phyloP scores from a whole-genome alignment of 2,113 vertebrate genomes.

The Phalacrocorax aristotelis region DNA sequence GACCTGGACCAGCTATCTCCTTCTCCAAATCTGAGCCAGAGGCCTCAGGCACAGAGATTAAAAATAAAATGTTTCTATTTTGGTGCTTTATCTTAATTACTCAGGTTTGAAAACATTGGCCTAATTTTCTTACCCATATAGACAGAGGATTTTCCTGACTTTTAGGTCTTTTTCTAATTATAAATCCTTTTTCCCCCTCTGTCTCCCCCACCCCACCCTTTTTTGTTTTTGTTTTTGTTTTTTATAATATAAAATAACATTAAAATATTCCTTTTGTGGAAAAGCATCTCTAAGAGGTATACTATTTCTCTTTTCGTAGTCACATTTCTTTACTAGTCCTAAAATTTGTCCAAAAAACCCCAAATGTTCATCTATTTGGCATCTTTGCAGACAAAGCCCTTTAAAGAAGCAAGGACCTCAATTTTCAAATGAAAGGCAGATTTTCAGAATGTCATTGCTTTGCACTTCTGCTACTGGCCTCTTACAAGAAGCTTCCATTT shows the following conservation, averaged over 20 bases:
- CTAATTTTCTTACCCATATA: background rate
- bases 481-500: background rate
- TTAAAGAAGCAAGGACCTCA: background rate
- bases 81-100: background rate
- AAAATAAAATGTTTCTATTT: background rate
- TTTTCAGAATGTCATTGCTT: background rate
- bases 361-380: background rate
- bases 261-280: background rate
- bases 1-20: background rate
- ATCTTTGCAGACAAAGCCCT: background rate
- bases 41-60: background rate
- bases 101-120: background rate
- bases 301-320: background rate
- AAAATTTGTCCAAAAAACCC: background rate
- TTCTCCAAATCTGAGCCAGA: background rate
- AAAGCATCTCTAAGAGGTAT: background rate
- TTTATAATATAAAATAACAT: background rate
- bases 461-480: background rate
- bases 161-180: background rate
- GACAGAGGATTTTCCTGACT: background rate
- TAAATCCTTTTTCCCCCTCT: accelerated
- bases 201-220: accelerated
- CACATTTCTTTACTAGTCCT: background rate
- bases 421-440: background rate
- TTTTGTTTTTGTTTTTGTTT: background rate